phyloP scores from a whole-genome alignment of 2,888 invertebrate species.

The Tridacna gigas region DNA sequence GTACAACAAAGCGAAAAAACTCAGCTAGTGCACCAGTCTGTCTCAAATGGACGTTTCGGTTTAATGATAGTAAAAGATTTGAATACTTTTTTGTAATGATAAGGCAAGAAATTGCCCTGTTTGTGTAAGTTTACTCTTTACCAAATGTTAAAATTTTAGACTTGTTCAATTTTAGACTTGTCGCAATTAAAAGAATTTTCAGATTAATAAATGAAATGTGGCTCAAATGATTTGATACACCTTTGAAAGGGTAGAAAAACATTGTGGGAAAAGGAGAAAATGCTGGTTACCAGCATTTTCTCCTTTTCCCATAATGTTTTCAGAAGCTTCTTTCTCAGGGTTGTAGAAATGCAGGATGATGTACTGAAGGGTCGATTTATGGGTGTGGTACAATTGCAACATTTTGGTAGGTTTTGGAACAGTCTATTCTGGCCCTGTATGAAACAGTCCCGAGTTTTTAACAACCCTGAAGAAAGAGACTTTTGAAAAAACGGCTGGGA shows the following conservation, averaged over 20 bases:
- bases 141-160: neutral
- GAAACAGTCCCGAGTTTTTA: too few relatives aligned
- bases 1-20: constrained; percentile 99
- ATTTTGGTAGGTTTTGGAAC: too few relatives aligned
- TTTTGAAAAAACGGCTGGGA: too few relatives aligned
- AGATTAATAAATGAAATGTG: too few relatives aligned
- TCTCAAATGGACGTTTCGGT: neutral
- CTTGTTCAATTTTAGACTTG: neutral
- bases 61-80: too few relatives aligned
- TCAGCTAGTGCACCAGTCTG: constrained; percentile 84
- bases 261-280: constrained; percentile 3
- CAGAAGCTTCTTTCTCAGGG: neutral
- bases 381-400: too few relatives aligned
- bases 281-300: neutral
- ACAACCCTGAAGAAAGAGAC: too few relatives aligned
- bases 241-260: neutral
- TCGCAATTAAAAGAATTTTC: neutral
- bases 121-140: neutral
- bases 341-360: too few relatives aligned
- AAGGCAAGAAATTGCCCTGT: neutral
- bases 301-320: constrained; percentile 4
- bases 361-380: too few relatives aligned
- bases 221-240: too few relatives aligned
- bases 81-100: neutral
- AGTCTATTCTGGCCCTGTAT: too few relatives aligned